Base-by-base conservation (phyloP, 2,888 invertebrate species). In the Alcis repandata region DNA sequence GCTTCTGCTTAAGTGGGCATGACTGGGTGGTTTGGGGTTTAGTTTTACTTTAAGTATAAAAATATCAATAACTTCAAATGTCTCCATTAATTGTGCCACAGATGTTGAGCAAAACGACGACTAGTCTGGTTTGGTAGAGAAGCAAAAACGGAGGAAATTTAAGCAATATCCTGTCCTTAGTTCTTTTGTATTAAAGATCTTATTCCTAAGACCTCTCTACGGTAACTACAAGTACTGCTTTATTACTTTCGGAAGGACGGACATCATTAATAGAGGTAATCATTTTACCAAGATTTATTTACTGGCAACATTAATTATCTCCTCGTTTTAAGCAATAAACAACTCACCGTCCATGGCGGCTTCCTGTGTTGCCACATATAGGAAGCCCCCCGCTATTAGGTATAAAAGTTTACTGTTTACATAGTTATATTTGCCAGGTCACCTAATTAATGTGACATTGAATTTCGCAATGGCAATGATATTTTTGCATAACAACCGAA, bases 341-440 rank as follows among this genome's bases (percentile, higher is more conserved):
- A 60, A 52, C 52, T 36, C 49, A 36, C 46, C 57, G 65, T 61
- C 65, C 65, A 52, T 66, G 65, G 65, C 46, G 48, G 65, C 41
- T 66, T 66, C 65, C 65, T 66, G 60, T 52, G 60, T 58, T 60
- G 56, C 65, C 52, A 52, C 57, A 61, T 46, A 46, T 57, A 60
- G 65, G 60, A 65, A 65, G 60, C 43, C 56, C 41, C 58, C 60
- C 45, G 57, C 56, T 52, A 45, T 56, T 57, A 20, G 38, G 51
- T 22, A 56, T 43, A 49, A 49, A 17, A 57, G 17, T 19, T 10
- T 51, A 49, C 11, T 57, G 49, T 58, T 63, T 27, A 43, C 15
- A 43, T 0, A 27, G 40, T 20, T 17, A 17, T 43, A 58, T 63
- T 45, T 57, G 51, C 51, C 32, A 46, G 45, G 40, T 58, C 19